Percentiles rank a stretch among this genome's conserved stretches.
Conservation (phyloP, 2,113 vertebrate species). For the Notarius lentiginosus region DNA sequence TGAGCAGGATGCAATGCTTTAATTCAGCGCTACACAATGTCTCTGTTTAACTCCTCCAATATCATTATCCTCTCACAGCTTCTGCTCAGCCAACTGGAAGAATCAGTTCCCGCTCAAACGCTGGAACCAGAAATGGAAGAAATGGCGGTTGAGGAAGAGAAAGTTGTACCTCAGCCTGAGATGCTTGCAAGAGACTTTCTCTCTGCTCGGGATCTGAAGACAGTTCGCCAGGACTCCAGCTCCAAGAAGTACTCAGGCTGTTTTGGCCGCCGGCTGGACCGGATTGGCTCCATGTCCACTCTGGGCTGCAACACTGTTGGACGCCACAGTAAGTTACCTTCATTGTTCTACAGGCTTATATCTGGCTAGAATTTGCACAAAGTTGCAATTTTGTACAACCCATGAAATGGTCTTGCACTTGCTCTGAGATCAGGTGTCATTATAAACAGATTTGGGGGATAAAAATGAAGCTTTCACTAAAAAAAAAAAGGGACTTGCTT, state of each 20-base stretch:
- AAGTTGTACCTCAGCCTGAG: conserved; percentile 3
- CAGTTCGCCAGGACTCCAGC: conserved; percentile 63
- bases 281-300: conserved; percentile 81
- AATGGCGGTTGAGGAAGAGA: neutral
- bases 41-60: no score
- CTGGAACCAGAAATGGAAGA: conserved; percentile 45
- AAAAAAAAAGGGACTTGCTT: neutral
- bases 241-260: conserved; percentile 75
- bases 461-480: neutral
- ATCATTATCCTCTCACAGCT: conserved; percentile 62
- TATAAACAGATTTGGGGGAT: neutral
- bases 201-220: conserved; percentile 71
- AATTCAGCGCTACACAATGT: neutral
- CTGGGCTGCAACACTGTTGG: conserved; percentile 81
- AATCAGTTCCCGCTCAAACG: conserved; percentile 60
- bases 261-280: conserved; percentile 82
- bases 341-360: neutral
- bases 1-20: neutral
- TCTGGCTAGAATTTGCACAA: neutral
- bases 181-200: conserved; percentile 53
- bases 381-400: neutral
- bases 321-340: conserved; percentile 66
- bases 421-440: neutral
- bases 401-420: neutral
- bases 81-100: conserved; percentile 71